Evolutionary conservation across 2,113 vertebrate species (phyloP), one percentile per base, ranked within the genome.

Genomic region (Lanius ludovicianus): DNA sequence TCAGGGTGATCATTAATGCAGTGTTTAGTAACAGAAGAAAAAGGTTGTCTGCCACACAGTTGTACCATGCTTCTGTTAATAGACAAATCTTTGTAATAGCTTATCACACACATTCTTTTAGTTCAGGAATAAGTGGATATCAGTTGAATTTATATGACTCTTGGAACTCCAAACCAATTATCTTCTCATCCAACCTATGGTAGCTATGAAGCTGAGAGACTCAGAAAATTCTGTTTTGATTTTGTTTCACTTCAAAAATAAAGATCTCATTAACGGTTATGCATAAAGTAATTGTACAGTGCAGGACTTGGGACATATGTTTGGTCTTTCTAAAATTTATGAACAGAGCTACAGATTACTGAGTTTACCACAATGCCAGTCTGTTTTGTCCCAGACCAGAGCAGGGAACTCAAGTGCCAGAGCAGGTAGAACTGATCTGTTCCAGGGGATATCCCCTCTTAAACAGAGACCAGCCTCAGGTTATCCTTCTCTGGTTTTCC

Each of bases 71-170:
- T 87, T 95, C 74, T 93, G 23, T 91, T 97, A 90, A 75, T 62
- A 93, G 91, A 15, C 9, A 55, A 90, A 59, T 63, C 24, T 86
- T 91, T 79, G 64, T 91, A 89, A 37, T 94, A 87, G 28, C 80
- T 90, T 96, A 65, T 76, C 30, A 30, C 81, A 74, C 3, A 73
- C 31, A 11, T 88, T 69, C 53, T 96, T 95, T 87, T 80, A 27
- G 42, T 70, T 78, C 39, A 62, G 71, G 35, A 91, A 77, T 84
- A 87, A 57, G 71, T 52, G 73, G 46, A 47, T 75, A 65, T 86
- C 90, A 95, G 95, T 57, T 73, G 17, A 88, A 89, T 93, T 95
- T 93, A 82, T 95, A 79, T 85, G 44, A 50, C 62, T 95, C 19
- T 47, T 90, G 75, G 50, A 82, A 84, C 46, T 74, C 25, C 88